These are phyloP conservation scores for Mico argentatus DNA, from an alignment of 2,797 vertebrate species.

Conservation along the genomic window DNA sequence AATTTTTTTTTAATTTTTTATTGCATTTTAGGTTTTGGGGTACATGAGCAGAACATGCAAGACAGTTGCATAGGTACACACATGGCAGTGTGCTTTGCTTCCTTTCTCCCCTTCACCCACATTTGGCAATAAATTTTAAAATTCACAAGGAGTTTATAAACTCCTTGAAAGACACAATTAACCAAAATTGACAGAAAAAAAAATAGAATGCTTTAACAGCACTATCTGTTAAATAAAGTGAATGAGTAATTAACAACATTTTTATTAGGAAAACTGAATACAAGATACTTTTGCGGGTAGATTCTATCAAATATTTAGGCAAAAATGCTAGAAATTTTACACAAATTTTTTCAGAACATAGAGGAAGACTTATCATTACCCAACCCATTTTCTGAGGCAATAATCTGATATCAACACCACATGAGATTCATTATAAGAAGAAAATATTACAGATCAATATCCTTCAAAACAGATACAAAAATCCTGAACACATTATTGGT, in stretches of 20 bases:
- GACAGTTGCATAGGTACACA: no score
- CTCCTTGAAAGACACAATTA: background rate
- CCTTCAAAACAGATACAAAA: background rate
- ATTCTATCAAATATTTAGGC: background rate
- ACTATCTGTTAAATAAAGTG: background rate
- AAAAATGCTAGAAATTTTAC: background rate
- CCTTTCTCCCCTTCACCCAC: no score
- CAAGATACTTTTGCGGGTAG: background rate
- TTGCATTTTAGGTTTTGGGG: no score
- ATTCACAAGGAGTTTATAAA: background rate
- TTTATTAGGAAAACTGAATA: background rate
- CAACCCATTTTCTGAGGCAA: background rate
- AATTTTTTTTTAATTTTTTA: no score
- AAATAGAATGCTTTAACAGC: background rate
- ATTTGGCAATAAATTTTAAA: background rate
- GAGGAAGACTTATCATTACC: background rate
- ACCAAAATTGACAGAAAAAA: background rate
- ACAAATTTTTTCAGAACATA: background rate
- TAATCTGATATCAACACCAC: background rate
- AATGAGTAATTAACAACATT: background rate
- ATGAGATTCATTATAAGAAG: background rate
- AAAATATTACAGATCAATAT: background rate
- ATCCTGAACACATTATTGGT: background rate
- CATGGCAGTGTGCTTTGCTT: no score
- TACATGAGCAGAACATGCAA: no score